A percentile compares a stretch with the other conserved stretches of the same genome.
phyloP scores from a whole-genome alignment of 2,888 invertebrate genomes.

The Ischnura elegans region DNA sequence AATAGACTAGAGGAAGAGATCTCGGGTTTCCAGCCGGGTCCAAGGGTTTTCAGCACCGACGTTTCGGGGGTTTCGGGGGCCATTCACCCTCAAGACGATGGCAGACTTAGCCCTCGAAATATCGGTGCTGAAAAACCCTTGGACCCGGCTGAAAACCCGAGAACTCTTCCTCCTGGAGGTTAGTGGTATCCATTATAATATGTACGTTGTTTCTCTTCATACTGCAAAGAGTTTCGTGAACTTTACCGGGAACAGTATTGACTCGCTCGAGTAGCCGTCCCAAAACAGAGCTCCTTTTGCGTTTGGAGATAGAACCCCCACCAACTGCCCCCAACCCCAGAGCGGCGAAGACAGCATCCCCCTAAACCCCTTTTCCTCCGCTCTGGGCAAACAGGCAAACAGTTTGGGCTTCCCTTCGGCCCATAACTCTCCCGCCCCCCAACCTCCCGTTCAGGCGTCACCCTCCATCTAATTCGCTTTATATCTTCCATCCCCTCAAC shows the following conservation, averaged over 20 bases:
- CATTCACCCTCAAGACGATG: too few species aligned
- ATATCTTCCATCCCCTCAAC: background rate
- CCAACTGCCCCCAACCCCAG: background rate
- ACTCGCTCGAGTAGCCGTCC: background rate
- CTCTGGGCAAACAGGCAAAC: conserved; percentile 50
- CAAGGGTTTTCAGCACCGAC: too few species aligned
- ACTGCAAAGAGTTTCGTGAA: background rate
- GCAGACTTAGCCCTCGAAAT: too few species aligned
- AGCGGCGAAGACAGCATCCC: background rate
- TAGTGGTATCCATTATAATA: too few species aligned
- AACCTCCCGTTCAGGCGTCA: conserved; percentile 18
- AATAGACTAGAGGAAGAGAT: too few species aligned
- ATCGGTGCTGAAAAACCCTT: too few species aligned
- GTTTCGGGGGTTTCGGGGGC: too few species aligned
- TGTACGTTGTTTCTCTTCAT: background rate
- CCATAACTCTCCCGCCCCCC: conserved; percentile 53
- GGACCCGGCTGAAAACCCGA: too few species aligned
- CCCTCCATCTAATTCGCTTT: conserved; percentile 60
- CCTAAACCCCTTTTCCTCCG: conserved; percentile 40
- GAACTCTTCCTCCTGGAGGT: too few species aligned
- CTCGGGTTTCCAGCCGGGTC: too few species aligned
- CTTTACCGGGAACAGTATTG: background rate
- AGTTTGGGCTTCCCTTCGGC: background rate
- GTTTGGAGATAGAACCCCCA: too few species aligned
- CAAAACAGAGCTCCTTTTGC: background rate